Evolutionary conservation across 1,140 invertebrate genomes (phyloP), one percentile per base, ranked within the genome.

Genomic region (Gerris buenoi): DNA sequence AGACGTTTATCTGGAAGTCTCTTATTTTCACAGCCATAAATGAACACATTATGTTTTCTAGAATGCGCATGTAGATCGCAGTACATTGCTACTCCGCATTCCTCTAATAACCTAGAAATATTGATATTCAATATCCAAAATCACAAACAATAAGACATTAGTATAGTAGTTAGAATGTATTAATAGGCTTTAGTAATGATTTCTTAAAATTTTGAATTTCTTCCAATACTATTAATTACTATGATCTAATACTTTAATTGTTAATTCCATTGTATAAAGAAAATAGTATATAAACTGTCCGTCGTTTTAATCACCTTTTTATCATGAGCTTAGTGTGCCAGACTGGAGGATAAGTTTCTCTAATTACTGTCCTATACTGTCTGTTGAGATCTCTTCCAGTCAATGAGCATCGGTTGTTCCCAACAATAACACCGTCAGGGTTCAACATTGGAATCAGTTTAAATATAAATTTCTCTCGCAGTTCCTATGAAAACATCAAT

Each of bases 21-120:
- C 73, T 88, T 84, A 77, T 88, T 93, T 80, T 96, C 92, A 80
- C 94, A 97, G 70, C 95, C 95, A 77, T 96, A 97, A 71, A 96
- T 87, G 76, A 98, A 98, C 72, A 97, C 86, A 77, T 97, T 97
- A 77, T 95, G 91, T 75, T 89, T 89, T 66, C 93, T 81, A 2
- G 93, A 97, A 80, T 97, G 95, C 56, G 93, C 93, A 78, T 98
- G 95, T 70, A 96, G 84, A 81, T 98, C 95, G 77, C 95, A 94
- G 75, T 92, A 97, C 80, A 97, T 87, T 67, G 90, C 86, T 25
- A 95, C 91, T 62, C 91, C 91, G 76, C 90, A 90, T 79, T 96
- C 93, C 75, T 94, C 91, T 75, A 93, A 85, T 73, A 93, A 80
- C 79, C 90, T 88, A 72, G 60, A 74, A 74, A 67, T 70, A 1